Base-by-base conservation (phyloP, 2,113 vertebrate genomes). In the Pterocles gutturalis region DNA sequence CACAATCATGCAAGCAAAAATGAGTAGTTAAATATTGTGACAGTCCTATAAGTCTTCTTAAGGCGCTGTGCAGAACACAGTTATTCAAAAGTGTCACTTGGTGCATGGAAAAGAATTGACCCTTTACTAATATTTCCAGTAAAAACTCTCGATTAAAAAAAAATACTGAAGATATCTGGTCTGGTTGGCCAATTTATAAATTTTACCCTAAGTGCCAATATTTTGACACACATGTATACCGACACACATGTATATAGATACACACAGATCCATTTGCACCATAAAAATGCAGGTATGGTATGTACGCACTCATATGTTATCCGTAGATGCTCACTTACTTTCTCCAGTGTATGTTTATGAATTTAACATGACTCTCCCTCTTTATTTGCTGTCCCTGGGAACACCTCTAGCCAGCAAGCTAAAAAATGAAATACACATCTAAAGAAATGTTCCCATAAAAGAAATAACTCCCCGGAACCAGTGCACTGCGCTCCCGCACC, bases 1-100 rank as follows among this genome's bases (percentile, higher is more conserved):
- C 97, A 97, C 97, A 98, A 94, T 95, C 96, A 95, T 96, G 96
- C 96, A 95, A 96, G 97, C 96, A 97, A 97, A 98, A 98, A 96
- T 96, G 97, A 97, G 95, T 95, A 96, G 97, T 98, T 98, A 98
- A 98, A 98, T 97, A 94, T 92, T 94, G 95, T 97, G 95, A 91
- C 95, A 95, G 94, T 95, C 89, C 94, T 97, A 94, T 96, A 97
- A 96, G 90, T 97, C 95, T 95, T 92, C 93, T 71, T 76, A 92
- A 77, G 88, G 76, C 54, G 19, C 94, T 70, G 67, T 49, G 81
- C 66, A 79, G 65, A 90, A 79, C 86, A 87, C 75, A 89, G 96
- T 97, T 96, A 92, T 67, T 98, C 96, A 95, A 91, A 96, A 96
- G 69, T 95, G 94, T 89, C 96, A 93, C 94, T 95, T 78, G 70